Evolutionary conservation across 2,888 invertebrate genomes (phyloP), one percentile per base, ranked within the genome.

Genomic region (Hedychridium roseum): DNA sequence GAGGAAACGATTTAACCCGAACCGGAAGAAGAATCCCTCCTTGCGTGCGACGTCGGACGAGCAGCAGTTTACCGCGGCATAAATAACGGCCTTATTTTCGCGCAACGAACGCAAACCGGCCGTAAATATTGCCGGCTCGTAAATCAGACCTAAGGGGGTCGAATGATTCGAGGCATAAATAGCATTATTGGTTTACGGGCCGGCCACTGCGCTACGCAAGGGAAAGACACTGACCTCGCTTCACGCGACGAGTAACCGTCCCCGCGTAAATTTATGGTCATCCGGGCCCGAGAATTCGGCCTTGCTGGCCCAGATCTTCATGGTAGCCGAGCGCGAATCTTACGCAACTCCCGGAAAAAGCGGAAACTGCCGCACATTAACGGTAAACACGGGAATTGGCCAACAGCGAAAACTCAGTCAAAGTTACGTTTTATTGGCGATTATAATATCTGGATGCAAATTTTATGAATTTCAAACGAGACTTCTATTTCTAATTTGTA

Each of bases 121-220:
- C 60, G 61, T 69, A 71, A 72, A 70, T 70, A 68, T 66, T 45
- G 40, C 49, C 4, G 21, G 11, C 43, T 57, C 68, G 62, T 77
- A 77, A 78, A 78, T 76, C 70, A 70, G 40, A 36, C 15, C 43
- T 57, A 51, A 66, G 66, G 62, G 64, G 62, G 59, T 64, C 70
- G 63, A 68, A 76, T 76, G 60, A 76, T 77, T 74, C 61, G 57
- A 65, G 57, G 60, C 68, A 67, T 71, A 76, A 76, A 77, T 74
- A 76, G 73, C 69, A 76, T 77, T 74, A 78, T 76, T 70, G 74
- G 72, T 74, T 76, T 76, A 73, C 65, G 31, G 40, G 20, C 18
- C n/a, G n/a, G n/a, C n/a, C n/a, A n/a, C n/a, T n/a, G n/a, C n/a
- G 11, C 38, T 15, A 3, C 16, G 27, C 15, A 26, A 2, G 27